phyloP scores from a whole-genome alignment of 2,888 invertebrate species.

The Chaitophorus viminalis region DNA sequence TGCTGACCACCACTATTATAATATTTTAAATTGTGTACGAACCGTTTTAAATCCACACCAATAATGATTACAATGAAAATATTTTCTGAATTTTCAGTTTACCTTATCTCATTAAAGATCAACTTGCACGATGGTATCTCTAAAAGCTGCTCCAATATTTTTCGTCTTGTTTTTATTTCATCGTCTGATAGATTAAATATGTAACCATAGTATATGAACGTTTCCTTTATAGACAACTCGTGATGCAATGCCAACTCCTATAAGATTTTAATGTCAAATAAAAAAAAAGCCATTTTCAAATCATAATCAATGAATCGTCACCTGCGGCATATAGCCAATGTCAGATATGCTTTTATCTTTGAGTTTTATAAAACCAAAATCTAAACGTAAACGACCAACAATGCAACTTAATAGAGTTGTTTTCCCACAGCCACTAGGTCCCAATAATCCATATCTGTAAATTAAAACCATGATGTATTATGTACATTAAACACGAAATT shows the following conservation, averaged over 20 bases:
- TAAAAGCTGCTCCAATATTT: conserved; percentile 64
- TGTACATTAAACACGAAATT: background rate
- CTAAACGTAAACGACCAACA: conserved; percentile 69
- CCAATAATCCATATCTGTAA: conserved; percentile 71
- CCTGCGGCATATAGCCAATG: conserved; percentile 71
- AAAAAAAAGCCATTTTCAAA: background rate
- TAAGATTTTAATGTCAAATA: conserved; percentile 17
- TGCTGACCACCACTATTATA: conserved; percentile 84
- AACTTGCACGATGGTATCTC: conserved; percentile 64
- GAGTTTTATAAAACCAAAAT: conserved; percentile 68
- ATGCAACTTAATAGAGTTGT: conserved; percentile 71
- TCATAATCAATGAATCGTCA: conserved; percentile 65
- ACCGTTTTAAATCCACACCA: background rate
- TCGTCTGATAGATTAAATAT: conserved; percentile 64
- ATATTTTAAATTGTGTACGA: background rate
- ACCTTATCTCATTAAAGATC: conserved; percentile 65
- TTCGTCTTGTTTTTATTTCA: conserved; percentile 64
- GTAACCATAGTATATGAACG: conserved; percentile 65
- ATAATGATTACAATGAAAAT: no score
- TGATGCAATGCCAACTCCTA: conserved; percentile 65
- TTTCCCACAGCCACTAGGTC: conserved; percentile 72
- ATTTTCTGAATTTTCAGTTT: background rate
- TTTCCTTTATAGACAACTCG: conserved; percentile 65
- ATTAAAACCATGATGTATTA: background rate
- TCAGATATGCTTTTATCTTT: conserved; percentile 67